These are phyloP conservation scores for Drosophila maculinotata DNA, from an alignment of 2,888 invertebrate genomes.

Conservation along the genomic window DNA sequence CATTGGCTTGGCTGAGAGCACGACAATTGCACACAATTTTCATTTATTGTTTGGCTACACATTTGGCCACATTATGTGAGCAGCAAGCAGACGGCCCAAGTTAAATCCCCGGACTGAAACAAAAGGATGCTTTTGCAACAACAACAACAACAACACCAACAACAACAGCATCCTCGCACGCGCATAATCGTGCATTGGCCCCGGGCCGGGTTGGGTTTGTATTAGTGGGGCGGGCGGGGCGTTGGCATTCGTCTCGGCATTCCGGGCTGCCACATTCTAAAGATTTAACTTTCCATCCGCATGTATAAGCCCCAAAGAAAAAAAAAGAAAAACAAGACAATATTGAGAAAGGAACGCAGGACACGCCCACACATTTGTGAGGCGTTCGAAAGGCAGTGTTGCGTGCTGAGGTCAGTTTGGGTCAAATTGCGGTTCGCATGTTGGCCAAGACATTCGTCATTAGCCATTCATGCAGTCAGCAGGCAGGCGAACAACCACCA, in stretches of 20 bases:
- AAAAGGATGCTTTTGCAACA: conserved; percentile 41
- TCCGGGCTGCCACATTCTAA: conserved; percentile 46
- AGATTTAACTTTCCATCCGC: conserved; percentile 56
- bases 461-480: conserved; percentile 41
- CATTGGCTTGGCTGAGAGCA: conserved; percentile 40
- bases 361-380: conserved; percentile 1
- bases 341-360: conserved; percentile 19
- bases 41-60: conserved; percentile 79
- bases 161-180: too few species aligned
- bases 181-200: conserved; percentile 44
- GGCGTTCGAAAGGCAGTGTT: conserved; percentile 18
- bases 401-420: conserved; percentile 54
- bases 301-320: conserved; percentile 19
- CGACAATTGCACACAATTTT: conserved; percentile 79
- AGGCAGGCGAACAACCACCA: not conserved
- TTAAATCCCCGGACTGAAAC: conserved; percentile 43
- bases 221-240: conserved; percentile 15
- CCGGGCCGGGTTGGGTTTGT: conserved; percentile 13
- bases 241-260: conserved; percentile 35
- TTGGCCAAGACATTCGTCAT: conserved; percentile 50
- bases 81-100: conserved; percentile 11
- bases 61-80: conserved; percentile 75
- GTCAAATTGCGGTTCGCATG: conserved; percentile 44
- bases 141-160: too few species aligned
- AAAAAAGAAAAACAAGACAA: conserved; percentile 22